Conservation (phyloP, 2,113 vertebrate species). For the Machaerirhynchus nigripectus region DNA sequence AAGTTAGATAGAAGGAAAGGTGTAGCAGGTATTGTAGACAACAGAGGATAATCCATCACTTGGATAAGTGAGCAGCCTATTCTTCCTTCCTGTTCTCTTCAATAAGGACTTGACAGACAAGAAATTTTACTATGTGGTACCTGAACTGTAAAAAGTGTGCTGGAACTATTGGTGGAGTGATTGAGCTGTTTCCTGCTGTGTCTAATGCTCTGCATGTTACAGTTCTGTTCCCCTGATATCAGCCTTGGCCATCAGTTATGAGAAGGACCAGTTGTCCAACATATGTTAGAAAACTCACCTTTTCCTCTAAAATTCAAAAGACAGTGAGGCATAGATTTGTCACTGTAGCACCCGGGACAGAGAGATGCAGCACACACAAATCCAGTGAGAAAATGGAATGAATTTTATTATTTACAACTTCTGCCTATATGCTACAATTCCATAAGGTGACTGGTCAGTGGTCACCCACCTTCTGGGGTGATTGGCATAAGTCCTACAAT, state of each 20-base stretch:
- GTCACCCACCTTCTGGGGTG: too few relatives aligned
- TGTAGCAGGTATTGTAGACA: not conserved
- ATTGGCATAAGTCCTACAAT: too few relatives aligned
- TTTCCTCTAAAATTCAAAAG: not conserved
- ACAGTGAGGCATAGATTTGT: not conserved
- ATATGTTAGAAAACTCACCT: not conserved
- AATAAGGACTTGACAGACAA: not conserved
- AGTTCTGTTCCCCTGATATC: not conserved
- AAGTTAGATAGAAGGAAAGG: not conserved
- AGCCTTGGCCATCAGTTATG: not conserved
- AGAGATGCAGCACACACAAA: too few relatives aligned
- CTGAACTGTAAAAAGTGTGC: not conserved
- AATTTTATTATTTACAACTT: too few relatives aligned
- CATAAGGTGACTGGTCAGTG: too few relatives aligned
- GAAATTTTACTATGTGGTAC: not conserved
- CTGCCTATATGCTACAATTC: too few relatives aligned
- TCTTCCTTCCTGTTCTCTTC: not conserved
- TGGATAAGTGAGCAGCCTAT: not conserved
- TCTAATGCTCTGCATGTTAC: not conserved
- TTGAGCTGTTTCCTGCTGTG: not conserved
- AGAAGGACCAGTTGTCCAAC: not conserved
- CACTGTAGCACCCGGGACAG: too few relatives aligned
- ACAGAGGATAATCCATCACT: not conserved
- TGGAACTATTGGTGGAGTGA: not conserved
- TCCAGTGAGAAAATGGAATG: too few relatives aligned